Conservation (phyloP, 2,888 invertebrate species). For the Catonia carolina region DNA sequence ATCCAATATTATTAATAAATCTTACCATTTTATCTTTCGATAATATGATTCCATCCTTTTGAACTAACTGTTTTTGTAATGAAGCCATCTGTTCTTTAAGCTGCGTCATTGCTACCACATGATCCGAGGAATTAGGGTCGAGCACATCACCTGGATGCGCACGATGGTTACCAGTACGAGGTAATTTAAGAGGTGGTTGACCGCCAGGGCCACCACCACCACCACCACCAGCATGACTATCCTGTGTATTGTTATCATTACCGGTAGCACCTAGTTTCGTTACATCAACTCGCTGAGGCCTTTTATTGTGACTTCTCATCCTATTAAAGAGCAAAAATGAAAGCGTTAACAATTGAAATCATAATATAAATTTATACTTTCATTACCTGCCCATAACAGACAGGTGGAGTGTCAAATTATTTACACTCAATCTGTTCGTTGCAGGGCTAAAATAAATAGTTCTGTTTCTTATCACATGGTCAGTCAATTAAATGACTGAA, state of each 20-base stretch:
- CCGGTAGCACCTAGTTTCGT: slow-evolving; percentile 44
- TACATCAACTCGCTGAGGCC: slow-evolving; percentile 60
- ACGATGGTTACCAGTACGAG: slow-evolving; percentile 43
- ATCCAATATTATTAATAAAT: no score
- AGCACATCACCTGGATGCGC: slow-evolving; percentile 40
- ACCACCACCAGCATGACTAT: slow-evolving; percentile 46
- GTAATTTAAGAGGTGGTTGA: slow-evolving; percentile 44
- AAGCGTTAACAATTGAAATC: no score
- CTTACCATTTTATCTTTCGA: slow-evolving; percentile 84
- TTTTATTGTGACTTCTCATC: slow-evolving; percentile 61
- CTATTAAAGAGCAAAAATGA: slow-evolving; percentile 10
- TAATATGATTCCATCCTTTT: slow-evolving; percentile 79
- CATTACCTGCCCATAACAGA: no score
- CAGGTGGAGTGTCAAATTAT: no score
- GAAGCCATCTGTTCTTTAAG: slow-evolving; percentile 89
- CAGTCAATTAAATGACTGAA: not conserved
- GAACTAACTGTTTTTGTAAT: slow-evolving; percentile 76
- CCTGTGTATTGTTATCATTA: slow-evolving; percentile 47
- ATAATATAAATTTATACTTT: not conserved
- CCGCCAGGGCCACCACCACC: slow-evolving; percentile 46
- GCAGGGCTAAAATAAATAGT: no score
- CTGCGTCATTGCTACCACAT: slow-evolving; percentile 91
- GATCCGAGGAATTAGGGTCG: slow-evolving; percentile 83
- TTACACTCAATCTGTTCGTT: no score
- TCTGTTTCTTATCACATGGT: no score